Percentiles rank a stretch among this genome's conserved stretches.
phyloP scores from a whole-genome alignment of 2,797 vertebrate species.

The Syndactyla subalaris region DNA sequence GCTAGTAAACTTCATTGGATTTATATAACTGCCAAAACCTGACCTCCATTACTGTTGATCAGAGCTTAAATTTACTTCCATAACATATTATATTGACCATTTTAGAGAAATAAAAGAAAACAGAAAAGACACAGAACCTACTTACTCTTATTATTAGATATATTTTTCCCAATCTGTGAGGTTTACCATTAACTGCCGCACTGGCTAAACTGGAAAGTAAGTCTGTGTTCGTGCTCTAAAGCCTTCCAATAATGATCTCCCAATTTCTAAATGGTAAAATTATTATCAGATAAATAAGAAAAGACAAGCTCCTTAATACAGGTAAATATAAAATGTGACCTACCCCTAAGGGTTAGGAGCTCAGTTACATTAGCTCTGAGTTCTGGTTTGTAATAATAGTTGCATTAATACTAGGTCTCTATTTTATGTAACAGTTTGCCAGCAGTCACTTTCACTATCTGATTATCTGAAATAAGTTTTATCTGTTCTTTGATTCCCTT shows the following conservation, averaged over 20 bases:
- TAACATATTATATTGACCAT: conserved; percentile 16
- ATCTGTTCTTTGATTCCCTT: neutral
- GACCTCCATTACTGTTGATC: conserved; percentile 52
- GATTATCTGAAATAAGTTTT: neutral
- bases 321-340: neutral
- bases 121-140: neutral
- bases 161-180: neutral
- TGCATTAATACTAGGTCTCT: neutral
- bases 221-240: neutral
- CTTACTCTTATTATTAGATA: neutral
- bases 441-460: neutral
- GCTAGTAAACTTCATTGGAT: conserved; percentile 65
- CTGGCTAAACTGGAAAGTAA: neutral
- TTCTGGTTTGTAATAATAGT: neutral
- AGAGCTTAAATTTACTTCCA: conserved; percentile 51
- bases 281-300: neutral
- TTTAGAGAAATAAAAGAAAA: conserved; percentile 11
- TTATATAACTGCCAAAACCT: conserved; percentile 52
- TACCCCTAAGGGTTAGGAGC: neutral
- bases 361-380: neutral
- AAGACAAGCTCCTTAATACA: neutral
- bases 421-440: neutral
- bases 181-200: neutral
- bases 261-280: neutral
- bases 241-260: neutral